phyloP scores from a whole-genome alignment of 2,113 vertebrate species.

The Siniperca chuatsi region DNA sequence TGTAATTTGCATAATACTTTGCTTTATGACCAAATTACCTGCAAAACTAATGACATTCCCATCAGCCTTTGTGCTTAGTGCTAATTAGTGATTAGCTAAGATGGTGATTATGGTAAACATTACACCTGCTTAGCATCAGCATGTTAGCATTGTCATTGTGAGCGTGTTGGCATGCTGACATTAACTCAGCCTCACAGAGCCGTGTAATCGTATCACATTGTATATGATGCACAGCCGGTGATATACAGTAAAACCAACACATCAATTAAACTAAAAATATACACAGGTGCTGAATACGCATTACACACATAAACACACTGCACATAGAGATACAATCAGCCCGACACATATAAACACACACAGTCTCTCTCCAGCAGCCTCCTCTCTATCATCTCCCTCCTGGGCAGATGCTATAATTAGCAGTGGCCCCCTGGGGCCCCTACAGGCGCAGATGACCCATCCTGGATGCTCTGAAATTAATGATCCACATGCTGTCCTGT shows the following conservation, averaged over 20 bases:
- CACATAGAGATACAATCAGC: neutral
- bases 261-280: neutral
- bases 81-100: neutral
- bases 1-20: no score
- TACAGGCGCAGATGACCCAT: constrained; percentile 56
- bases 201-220: neutral
- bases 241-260: neutral
- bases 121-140: neutral
- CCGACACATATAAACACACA: neutral
- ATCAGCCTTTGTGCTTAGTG: neutral
- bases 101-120: neutral
- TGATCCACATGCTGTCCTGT: constrained; percentile 65
- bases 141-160: neutral
- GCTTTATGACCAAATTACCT: no score
- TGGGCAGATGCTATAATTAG: constrained; percentile 69
- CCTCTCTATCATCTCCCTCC: constrained; percentile 54
- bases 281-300: constrained; percentile 32
- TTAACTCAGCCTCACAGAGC: neutral
- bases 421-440: constrained; percentile 51
- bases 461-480: constrained; percentile 62
- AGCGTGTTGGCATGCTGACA: neutral
- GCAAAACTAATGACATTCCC: no score
- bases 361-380: constrained; percentile 6
- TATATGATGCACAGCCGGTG: neutral
- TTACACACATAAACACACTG: neutral